Evolutionary conservation across 35 echinoderm and acorn worm species (phyloP), one percentile per base, ranked within the genome.

Genomic region (Apostichopus californicus): DNA sequence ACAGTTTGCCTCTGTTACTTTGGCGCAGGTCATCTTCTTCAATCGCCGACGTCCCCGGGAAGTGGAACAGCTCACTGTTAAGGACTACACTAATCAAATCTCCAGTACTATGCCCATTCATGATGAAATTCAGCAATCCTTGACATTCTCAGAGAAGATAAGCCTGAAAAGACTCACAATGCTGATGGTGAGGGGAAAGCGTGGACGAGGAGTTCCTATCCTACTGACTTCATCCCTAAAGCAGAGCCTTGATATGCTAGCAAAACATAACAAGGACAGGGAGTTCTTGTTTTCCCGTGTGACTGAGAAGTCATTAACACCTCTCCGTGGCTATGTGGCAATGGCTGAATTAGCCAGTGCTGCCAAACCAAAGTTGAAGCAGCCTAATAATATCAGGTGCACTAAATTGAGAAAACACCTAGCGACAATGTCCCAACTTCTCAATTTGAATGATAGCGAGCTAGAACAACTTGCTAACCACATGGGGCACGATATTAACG

Each of bases 1-100:
- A 21, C 18, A 28, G 11, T 58, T 92, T 10, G 91, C 94, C 28
- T 55, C 54, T 12, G 25, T 88, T 15, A 92, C 94, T 15, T 83
- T 95, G 9, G 63, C 73, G 6, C 75, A 78, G 54, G 77, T 95
- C 17, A 92, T 95, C 78, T 15, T 90, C 28, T 95, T 80, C 46
- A 92, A 83, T 21, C 56, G 90, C 10, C n/a, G 78, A 57, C 24
- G 60, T 3, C 90, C 90, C 34, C 18, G 23, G 18, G 90, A 82
- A 55, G 90, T 92, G 1, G 78, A 92, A 65, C 15, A 7, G 2
- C 55, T 92, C 4, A 81, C 4, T 5, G 57, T 81, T 20, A 54
- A 65, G 9, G 73, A n/a, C 6, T 77, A 73, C 25, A 46, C 46
- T 2, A 56, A 83, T 12, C 56, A 61, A 23, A 86, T 13, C 6